Percentiles rank a stretch among this genome's conserved stretches.
Evolutionary conservation across 2,797 vertebrate genomes (phyloP).

Genomic region (Huso huso): DNA sequence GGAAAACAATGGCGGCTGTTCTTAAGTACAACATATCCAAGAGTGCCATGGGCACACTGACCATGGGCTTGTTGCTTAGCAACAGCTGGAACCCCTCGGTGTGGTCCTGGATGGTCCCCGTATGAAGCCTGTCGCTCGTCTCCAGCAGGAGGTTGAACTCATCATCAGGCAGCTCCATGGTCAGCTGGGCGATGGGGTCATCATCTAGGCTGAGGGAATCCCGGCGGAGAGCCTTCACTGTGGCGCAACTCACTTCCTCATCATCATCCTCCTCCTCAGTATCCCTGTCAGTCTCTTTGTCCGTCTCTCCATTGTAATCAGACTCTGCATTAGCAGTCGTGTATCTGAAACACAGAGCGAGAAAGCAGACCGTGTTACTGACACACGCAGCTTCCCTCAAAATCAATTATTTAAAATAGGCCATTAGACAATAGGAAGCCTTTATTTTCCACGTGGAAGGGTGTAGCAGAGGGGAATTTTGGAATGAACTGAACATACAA

Average conservation of each 20-base stretch:
- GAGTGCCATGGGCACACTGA: conserved; percentile 37
- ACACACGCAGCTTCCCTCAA: too few species aligned
- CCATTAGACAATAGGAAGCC: too few species aligned
- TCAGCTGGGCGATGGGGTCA: conserved; percentile 11
- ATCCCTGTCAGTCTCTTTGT: conserved; percentile 62
- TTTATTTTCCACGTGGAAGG: too few species aligned
- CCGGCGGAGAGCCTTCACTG: conserved; percentile 62
- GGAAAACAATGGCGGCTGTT: too few species aligned
- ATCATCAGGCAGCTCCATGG: conserved; percentile 44
- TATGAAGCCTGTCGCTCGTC: conserved; percentile 71
- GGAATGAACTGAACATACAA: too few species aligned
- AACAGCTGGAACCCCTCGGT: conserved; percentile 75
- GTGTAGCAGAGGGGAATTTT: too few species aligned
- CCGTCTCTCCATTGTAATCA: conserved; percentile 77
- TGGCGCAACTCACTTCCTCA: conserved; percentile 75
- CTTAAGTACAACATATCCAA: too few species aligned
- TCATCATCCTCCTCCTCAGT: conserved; percentile 64
- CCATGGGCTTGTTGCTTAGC: conserved; percentile 70
- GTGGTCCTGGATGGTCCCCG: conserved; percentile 57
- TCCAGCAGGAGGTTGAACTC: conserved; percentile 71
- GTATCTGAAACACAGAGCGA: conserved; percentile 55
- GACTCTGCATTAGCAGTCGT: conserved; percentile 86
- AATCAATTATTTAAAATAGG: too few species aligned
- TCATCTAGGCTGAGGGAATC: conserved; percentile 57
- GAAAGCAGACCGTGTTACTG: conserved; percentile 1